Percentiles rank a stretch among this genome's conserved stretches.
These are phyloP conservation scores for Sepiola atlantica DNA, from an alignment of 2,888 invertebrate species.

Conservation along the genomic window DNA sequence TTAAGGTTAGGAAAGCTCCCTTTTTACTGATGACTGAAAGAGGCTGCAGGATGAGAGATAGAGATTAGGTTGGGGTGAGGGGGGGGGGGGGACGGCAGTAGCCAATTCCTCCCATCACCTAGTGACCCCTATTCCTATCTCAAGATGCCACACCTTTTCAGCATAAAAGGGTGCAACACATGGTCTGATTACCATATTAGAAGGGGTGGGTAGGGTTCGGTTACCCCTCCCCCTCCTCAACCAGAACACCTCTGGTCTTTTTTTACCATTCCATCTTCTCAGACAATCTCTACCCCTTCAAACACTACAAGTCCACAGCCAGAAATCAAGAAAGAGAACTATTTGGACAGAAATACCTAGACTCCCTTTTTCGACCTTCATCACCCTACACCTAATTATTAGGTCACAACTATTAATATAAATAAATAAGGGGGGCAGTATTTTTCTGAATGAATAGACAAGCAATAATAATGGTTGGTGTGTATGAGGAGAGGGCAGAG, in stretches of 20 bases:
- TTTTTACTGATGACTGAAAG: not conserved
- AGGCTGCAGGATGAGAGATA: no score
- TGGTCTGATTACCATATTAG: not conserved
- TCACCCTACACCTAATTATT: not conserved
- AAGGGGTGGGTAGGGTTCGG: not conserved
- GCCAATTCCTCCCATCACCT: not conserved
- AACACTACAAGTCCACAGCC: not conserved
- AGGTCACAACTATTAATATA: not conserved
- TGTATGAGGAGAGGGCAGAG: no score
- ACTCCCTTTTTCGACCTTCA: not conserved
- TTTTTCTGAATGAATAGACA: not conserved
- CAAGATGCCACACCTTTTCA: not conserved
- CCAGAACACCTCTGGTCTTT: not conserved
- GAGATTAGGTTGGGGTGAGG: not conserved
- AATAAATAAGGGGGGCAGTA: not conserved
- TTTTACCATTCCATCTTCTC: not conserved
- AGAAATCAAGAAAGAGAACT: not conserved
- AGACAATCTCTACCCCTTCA: not conserved
- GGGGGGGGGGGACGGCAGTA: not conserved
- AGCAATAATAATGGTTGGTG: not conserved
- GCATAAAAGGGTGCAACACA: not conserved
- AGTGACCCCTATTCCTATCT: slow-evolving; percentile 32
- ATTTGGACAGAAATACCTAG: not conserved
- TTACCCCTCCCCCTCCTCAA: not conserved
- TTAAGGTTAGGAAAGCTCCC: not conserved